Base-by-base conservation (phyloP, 2,888 invertebrate species). In the Marronus borbonicus region DNA sequence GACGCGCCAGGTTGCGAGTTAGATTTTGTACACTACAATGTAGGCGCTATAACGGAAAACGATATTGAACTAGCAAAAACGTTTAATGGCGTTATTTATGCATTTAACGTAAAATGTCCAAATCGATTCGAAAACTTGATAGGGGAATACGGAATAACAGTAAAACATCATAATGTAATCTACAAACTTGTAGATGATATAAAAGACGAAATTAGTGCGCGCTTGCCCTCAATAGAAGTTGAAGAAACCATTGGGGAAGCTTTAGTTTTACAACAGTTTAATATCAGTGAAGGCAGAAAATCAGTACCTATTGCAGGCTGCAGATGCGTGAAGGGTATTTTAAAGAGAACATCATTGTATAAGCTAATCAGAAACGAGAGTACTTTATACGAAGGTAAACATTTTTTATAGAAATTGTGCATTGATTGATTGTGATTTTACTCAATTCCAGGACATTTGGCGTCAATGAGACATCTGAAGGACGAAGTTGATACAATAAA, bases 131-230 rank as follows among this genome's bases (percentile, higher is more conserved):
- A 89, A 65, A 87, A 89, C 7, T 85, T 91, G 4, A 93, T 94
- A 0, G 90, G 90, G 79, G 85, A 86, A 8, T 89, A 88, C 75
- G 87, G 88, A 20, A 91, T 98, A 3, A 79, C 87, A 0, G 89
- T 98, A 49, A 93, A 92, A 84, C 87, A 91, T 62, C 94, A 94
- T 87, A 98, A 98, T 88, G 93, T 99, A 39, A 99, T 99, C 83
- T 99, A 99, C 89, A 93, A 95, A 81, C 89, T 99, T 79, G 93
- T 99, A 17, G 98, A 98, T 84, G 95, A 97, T 86, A 88, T 99
- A 0, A 96, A 95, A 85, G 90, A 91, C 66, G 94, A 96, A 88
- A 91, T 99, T 75, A 94, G 92, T 83, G 88, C 88, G 0, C 90
- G 91, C 84, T 90, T 99, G 84, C 97, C 97, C 0, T 86, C 90